phyloP scores from a whole-genome alignment of 2,797 vertebrate species.

The Propithecus deckenii region DNA sequence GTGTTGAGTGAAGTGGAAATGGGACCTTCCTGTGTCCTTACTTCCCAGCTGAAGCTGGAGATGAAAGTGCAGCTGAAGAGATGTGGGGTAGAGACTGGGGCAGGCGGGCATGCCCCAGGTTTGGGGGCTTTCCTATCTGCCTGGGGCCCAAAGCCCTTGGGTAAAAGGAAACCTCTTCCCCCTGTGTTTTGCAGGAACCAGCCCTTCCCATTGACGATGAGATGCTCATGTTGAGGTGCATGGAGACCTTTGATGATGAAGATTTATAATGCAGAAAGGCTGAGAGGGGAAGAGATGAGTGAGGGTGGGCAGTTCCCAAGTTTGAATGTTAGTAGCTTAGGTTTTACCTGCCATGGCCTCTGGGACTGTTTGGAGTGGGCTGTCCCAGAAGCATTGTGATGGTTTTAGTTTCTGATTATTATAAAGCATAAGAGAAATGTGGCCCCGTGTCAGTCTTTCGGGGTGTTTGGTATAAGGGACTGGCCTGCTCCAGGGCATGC shows the following conservation, averaged over 20 bases:
- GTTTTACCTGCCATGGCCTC: not conserved
- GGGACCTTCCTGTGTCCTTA: too few species aligned
- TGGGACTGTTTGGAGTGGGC: not conserved
- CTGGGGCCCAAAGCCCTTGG: not conserved
- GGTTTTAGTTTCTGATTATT: constrained; percentile 46
- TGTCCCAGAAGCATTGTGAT: not conserved
- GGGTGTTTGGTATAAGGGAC: not conserved
- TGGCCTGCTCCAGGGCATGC: not conserved
- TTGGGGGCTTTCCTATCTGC: not conserved
- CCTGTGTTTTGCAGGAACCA: constrained; percentile 79
- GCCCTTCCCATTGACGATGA: constrained; percentile 79
- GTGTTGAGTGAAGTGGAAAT: not conserved
- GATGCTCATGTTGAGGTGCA: constrained; percentile 83
- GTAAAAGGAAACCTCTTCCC: not conserved
- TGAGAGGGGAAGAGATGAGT: not conserved
- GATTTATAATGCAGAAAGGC: constrained; percentile 76
- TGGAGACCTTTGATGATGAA: constrained; percentile 87
- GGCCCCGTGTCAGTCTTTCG: not conserved
- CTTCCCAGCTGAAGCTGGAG: not conserved
- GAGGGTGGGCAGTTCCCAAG: not conserved
- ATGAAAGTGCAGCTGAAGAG: not conserved
- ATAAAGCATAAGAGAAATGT: constrained; percentile 27
- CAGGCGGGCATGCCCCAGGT: not conserved
- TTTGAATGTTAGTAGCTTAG: not conserved
- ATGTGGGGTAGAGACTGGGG: not conserved